Evolutionary conservation across 1,140 invertebrate genomes (phyloP).

Genomic region (Drosophila bocki): DNA sequence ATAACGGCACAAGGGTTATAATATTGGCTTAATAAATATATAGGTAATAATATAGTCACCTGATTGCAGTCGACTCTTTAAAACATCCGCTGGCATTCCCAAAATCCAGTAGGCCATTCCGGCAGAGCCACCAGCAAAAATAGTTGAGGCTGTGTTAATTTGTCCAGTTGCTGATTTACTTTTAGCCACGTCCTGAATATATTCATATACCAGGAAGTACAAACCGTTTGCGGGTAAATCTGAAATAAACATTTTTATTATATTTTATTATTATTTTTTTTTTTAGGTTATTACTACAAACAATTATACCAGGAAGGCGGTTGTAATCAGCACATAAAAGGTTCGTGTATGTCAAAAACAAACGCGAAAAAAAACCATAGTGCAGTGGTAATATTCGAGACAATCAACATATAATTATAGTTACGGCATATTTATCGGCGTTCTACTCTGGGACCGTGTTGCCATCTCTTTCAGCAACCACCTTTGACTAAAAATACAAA

Average conservation of each 20-base stretch:
- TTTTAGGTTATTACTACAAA: too few species aligned
- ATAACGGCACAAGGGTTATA: constrained; percentile 73
- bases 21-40: neutral
- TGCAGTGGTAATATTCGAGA: too few species aligned
- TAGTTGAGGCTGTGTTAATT: constrained; percentile 89
- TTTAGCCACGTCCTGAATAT: constrained; percentile 89
- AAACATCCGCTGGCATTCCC: constrained; percentile 98
- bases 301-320: too few species aligned
- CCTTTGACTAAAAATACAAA: too few species aligned
- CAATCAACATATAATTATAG: too few species aligned
- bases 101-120: constrained; percentile 98
- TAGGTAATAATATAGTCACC: constrained; percentile 86
- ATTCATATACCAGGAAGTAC: constrained; percentile 99
- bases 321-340: too few species aligned
- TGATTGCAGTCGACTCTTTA: constrained; percentile 98
- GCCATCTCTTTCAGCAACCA: too few species aligned
- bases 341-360: too few species aligned
- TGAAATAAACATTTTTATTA: neutral
- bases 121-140: constrained; percentile 97
- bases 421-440: too few species aligned
- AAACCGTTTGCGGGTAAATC: constrained; percentile 91
- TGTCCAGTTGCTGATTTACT: constrained; percentile 82
- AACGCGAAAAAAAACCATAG: too few species aligned
- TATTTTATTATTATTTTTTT: neutral
- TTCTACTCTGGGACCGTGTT: too few species aligned